Conservation (phyloP, 2,797 vertebrate genomes). For the Tiaroga cobitis region DNA sequence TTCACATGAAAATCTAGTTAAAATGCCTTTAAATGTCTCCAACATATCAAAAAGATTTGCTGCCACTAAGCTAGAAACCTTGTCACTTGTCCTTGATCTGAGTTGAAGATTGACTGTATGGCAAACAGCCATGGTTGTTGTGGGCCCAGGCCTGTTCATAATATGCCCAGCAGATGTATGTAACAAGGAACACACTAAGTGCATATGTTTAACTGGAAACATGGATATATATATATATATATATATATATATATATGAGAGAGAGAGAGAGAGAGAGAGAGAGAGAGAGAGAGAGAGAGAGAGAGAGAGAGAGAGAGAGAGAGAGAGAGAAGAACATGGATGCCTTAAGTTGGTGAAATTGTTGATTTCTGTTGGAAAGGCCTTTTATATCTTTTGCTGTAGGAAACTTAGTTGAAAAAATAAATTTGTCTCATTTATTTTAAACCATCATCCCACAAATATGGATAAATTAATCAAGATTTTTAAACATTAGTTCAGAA, state of each 20-base stretch:
- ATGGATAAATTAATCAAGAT: background rate
- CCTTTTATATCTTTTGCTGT: background rate
- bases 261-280: background rate
- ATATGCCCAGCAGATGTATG: conserved; percentile 62
- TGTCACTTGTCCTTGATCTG: background rate
- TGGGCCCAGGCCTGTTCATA: conserved; percentile 49
- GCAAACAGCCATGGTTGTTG: conserved; percentile 21
- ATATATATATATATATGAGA: background rate
- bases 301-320: background rate
- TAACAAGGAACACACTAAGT: conserved; percentile 49
- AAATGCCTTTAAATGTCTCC: background rate
- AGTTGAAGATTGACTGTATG: conserved; percentile 15
- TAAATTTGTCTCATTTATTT: background rate
- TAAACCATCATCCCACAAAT: background rate
- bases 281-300: background rate
- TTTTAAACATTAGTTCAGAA: background rate
- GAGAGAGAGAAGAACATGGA: background rate
- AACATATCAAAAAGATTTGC: background rate
- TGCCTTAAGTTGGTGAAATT: conserved; percentile 26
- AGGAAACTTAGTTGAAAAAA: background rate
- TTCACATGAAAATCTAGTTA: conserved; percentile 8
- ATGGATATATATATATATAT: conserved; percentile 27
- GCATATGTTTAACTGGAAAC: conserved; percentile 58
- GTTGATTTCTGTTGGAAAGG: conserved; percentile 13
- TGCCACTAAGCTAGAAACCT: background rate